phyloP scores from a whole-genome alignment of 2,113 vertebrate species.

The Callionymus lyra region DNA sequence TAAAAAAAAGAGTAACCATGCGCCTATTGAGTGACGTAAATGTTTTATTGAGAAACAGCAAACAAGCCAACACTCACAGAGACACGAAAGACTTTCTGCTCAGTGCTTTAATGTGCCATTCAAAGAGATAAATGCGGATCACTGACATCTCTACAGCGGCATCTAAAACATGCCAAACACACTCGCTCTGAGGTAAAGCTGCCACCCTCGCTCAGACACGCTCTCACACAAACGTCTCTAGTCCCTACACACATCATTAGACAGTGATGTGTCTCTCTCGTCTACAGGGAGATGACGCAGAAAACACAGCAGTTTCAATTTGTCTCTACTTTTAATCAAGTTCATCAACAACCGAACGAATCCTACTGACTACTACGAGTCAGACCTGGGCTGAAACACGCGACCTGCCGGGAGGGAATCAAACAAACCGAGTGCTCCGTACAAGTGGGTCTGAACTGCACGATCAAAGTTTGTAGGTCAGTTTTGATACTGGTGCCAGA shows the following conservation, averaged over 20 bases:
- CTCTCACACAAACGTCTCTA: constrained; percentile 13
- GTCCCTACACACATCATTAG: constrained; percentile 41
- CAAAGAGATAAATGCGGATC: constrained; percentile 54
- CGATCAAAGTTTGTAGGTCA: constrained; percentile 41
- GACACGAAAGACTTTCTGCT: constrained; percentile 13
- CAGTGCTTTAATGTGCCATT: constrained; percentile 51
- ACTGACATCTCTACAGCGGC: constrained; percentile 48
- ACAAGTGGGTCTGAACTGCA: constrained; percentile 4
- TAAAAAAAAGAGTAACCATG: too few relatives aligned
- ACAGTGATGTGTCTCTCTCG: constrained; percentile 18
- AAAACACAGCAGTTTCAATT: constrained; percentile 35
- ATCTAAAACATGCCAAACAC: constrained; percentile 47
- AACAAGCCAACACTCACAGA: constrained; percentile 5
- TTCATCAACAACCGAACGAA: constrained; percentile 32
- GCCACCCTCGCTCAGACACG: constrained; percentile 3
- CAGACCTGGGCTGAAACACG: constrained; percentile 41
- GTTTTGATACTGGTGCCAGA: constrained; percentile 10
- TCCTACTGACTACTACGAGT: constrained; percentile 21
- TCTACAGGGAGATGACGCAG: constrained; percentile 31
- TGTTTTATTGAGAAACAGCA: neutral
- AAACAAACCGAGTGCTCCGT: neutral
- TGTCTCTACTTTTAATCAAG: constrained; percentile 22
- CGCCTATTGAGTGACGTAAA: too few relatives aligned
- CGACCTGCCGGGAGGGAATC: neutral
- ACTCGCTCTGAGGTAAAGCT: neutral